Conservation (phyloP, 2,113 vertebrate genomes). For the Natator depressus region DNA sequence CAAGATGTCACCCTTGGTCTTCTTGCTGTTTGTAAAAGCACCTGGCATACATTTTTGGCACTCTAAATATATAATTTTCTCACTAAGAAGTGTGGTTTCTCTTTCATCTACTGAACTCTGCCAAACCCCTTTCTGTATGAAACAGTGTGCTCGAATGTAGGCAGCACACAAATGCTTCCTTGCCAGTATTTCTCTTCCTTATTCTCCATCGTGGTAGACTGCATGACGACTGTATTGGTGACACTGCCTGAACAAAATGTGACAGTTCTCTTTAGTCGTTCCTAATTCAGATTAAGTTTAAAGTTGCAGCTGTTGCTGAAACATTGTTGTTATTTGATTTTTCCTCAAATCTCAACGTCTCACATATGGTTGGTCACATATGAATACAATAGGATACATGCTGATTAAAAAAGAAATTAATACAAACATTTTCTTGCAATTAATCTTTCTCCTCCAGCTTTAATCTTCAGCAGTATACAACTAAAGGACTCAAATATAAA, state of each 20-base stretch:
- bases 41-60: not conserved
- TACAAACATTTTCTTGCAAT: not conserved
- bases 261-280: not conserved
- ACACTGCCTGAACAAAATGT: not conserved
- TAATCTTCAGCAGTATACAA: slow-evolving; percentile 1
- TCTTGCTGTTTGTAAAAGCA: not conserved
- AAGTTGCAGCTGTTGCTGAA: slow-evolving; percentile 25
- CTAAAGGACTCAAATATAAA: slow-evolving; percentile 7
- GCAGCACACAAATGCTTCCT: not conserved
- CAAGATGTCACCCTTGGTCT: not conserved
- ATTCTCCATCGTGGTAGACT: not conserved
- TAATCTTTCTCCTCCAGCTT: not conserved
- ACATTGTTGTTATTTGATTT: slow-evolving; percentile 23
- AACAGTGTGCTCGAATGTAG: not conserved
- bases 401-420: not conserved
- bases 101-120: not conserved
- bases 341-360: not conserved
- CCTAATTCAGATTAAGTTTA: not conserved
- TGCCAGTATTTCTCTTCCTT: not conserved
- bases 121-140: not conserved
- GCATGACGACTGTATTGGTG: not conserved
- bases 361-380: not conserved
- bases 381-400: not conserved
- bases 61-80: not conserved
- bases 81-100: not conserved